Evolutionary conservation across 2,888 invertebrate genomes (phyloP).

Genomic region (Sarcophaga rosellei): DNA sequence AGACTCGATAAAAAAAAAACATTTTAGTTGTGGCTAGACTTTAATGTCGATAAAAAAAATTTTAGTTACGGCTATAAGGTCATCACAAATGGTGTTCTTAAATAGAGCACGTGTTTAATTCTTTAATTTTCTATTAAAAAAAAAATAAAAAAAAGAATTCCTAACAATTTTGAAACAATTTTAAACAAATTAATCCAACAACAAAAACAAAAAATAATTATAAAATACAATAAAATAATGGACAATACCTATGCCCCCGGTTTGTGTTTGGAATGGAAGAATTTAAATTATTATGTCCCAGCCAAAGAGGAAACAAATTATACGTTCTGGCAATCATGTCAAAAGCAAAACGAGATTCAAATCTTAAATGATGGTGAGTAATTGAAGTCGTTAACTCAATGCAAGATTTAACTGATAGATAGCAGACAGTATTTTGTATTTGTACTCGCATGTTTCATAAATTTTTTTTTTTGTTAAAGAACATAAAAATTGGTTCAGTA

Average conservation of each 20-base stretch:
- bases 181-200: not conserved
- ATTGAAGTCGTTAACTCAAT: not conserved
- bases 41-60: too few relatives aligned
- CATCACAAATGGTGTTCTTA: not conserved
- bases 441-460: too few relatives aligned
- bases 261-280: slow-evolving; percentile 79
- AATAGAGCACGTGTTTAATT: not conserved
- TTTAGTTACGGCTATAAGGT: not conserved
- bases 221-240: slow-evolving; percentile 27
- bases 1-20: not conserved
- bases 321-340: slow-evolving; percentile 79
- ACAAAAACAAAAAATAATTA: not conserved
- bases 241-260: slow-evolving; percentile 65
- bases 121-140: not conserved
- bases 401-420: too few relatives aligned
- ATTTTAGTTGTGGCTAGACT: not conserved
- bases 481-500: not conserved
- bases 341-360: slow-evolving; percentile 74
- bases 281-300: slow-evolving; percentile 78
- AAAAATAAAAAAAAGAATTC: not conserved
- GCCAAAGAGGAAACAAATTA: slow-evolving; percentile 78
- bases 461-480: not conserved
- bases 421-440: too few relatives aligned
- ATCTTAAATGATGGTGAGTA: slow-evolving; percentile 77
- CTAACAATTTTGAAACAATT: not conserved